Percentiles rank a stretch among this genome's conserved stretches.
These are phyloP conservation scores for Delphinapterus leucas DNA, from an alignment of 2,113 vertebrate genomes.

Conservation along the genomic window DNA sequence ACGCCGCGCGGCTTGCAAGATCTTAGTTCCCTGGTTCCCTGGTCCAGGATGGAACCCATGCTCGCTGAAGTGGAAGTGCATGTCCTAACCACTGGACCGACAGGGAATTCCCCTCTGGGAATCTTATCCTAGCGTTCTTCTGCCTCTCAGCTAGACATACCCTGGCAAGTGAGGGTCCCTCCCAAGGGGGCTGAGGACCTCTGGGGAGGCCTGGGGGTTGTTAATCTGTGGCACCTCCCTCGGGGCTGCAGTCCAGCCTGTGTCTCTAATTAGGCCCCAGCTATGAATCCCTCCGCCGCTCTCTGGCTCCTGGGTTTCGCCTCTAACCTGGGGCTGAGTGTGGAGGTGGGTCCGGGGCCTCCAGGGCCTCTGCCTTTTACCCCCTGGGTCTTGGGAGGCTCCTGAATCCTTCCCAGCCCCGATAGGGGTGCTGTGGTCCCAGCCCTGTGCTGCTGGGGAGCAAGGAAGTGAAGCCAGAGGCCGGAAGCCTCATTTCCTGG, in stretches of 20 bases:
- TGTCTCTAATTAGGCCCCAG: neutral
- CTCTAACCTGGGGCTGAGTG: neutral
- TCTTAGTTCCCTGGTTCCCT: too few relatives aligned
- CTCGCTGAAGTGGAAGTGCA: too few relatives aligned
- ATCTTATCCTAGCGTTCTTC: neutral
- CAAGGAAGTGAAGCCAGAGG: neutral
- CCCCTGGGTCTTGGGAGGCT: neutral
- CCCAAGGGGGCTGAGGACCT: neutral
- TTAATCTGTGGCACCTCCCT: neutral
- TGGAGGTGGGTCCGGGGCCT: neutral
- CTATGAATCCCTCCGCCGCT: neutral
- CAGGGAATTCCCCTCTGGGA: neutral
- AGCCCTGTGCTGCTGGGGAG: neutral
- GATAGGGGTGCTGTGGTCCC: neutral
- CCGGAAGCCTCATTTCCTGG: neutral
- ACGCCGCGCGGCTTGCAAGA: accelerated
- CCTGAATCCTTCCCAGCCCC: neutral
- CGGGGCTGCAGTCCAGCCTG: neutral
- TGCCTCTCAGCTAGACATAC: neutral
- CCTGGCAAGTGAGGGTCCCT: neutral
- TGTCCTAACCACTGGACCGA: too few relatives aligned
- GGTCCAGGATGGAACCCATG: too few relatives aligned
- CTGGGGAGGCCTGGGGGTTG: neutral
- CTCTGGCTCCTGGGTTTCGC: neutral
- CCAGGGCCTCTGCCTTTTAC: neutral